Evolutionary conservation across 1,140 invertebrate species (phyloP), one percentile per base, ranked within the genome.

Genomic region (Drosophila micromelanica): DNA sequence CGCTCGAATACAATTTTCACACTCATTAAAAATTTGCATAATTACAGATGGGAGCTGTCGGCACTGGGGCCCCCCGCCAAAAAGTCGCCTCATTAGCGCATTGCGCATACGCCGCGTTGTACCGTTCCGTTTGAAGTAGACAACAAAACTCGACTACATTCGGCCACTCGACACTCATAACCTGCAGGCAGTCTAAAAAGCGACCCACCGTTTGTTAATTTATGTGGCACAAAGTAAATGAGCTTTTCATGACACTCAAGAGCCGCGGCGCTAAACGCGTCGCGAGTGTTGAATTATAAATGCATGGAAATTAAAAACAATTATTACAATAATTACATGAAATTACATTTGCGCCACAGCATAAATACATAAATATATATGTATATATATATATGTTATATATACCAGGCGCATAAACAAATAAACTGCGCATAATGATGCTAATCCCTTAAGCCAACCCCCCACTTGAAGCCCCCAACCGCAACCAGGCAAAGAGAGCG

Each of bases 11-110:
- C 67, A 74, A 74, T 77, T 89, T 89, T 89, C 67, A 84, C 73
- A 77, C 79, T 89, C 85, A 89, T 89, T 89, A 89, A 84, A 87
- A 89, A 89, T 89, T 89, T 89, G 85, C 84, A 89, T 89, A 89
- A 89, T 89, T 89, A 84, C 80, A 49, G 42, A 64, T 42, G 62
- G 59, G 72, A 57, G 62, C 45, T 17, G 54, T 2, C 17, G 35
- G 17, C 2, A n/a, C 12, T 27, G 43, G 37, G 43, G n/a, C 12
- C 5, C 20, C 40, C 55, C 5, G 35, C 40, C 55, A 9, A 20
- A 54, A 40, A 51, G 45, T 59, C 46, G 38, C 27, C 73, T 74
- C 76, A 69, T 78, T 81, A 81, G 57, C 78, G 62, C 68, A 71
- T 57, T 40, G 65, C 60, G 68, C 54, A 70, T 75, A 70, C 59